phyloP scores from a whole-genome alignment of 2,888 invertebrate species.

The Poecilobothrus nobilitatus region DNA sequence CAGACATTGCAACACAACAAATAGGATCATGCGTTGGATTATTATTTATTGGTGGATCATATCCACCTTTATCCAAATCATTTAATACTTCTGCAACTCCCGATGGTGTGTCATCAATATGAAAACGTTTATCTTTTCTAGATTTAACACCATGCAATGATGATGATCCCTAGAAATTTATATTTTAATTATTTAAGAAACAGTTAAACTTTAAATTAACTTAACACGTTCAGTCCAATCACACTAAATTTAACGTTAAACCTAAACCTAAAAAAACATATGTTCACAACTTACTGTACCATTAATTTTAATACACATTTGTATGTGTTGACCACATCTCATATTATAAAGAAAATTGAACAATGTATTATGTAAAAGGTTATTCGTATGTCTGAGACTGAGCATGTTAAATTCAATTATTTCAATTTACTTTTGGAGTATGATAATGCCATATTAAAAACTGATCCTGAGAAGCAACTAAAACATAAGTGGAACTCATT shows the following conservation, averaged over 20 bases:
- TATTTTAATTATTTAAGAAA: constrained; percentile 16
- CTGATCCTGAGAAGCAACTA: constrained; percentile 78
- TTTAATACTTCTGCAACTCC: constrained; percentile 59
- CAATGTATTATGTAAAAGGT: no score
- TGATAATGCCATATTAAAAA: constrained; percentile 91
- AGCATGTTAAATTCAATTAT: no score
- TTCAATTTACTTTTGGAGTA: constrained; percentile 62
- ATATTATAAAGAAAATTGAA: no score
- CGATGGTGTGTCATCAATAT: constrained; percentile 72
- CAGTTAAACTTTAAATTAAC: no score
- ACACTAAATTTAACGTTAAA: no score
- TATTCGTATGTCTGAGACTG: no score
- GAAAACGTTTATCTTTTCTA: constrained; percentile 60
- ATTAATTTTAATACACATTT: no score
- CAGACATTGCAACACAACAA: constrained; percentile 71
- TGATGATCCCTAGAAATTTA: constrained; percentile 34
- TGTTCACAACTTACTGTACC: no score
- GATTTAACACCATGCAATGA: constrained; percentile 38
- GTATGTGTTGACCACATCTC: no score
- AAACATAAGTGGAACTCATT: constrained; percentile 70
- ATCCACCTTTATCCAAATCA: constrained; percentile 48
- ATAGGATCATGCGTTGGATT: constrained; percentile 71
- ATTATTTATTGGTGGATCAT: constrained; percentile 46
- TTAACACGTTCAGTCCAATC: no score
- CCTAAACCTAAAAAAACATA: no score